Percentiles rank a stretch among this genome's conserved stretches.
phyloP scores from a whole-genome alignment of 2,113 vertebrate genomes.

The Pseudorhombus dupliciocellatus region DNA sequence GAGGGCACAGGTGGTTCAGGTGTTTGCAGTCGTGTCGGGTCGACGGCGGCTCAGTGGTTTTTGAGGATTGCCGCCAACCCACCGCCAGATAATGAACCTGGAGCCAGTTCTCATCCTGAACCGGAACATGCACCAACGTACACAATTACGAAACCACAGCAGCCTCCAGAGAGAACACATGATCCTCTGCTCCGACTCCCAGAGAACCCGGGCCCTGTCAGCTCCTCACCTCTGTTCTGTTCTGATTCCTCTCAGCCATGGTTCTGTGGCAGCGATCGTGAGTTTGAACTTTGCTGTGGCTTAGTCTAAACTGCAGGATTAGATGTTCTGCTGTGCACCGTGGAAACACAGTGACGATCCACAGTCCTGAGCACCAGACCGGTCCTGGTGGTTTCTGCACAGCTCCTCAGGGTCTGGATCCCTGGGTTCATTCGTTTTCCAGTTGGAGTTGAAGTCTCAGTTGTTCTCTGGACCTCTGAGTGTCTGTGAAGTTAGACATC shows the following conservation, averaged over 20 bases:
- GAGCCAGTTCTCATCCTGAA: background rate
- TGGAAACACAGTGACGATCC: conserved; percentile 40
- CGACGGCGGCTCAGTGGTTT: no score
- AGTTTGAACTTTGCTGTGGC: no score
- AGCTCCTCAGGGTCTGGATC: background rate
- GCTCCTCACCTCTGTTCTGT: no score
- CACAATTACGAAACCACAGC: background rate
- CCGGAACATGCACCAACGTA: background rate
- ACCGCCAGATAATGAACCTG: no score
- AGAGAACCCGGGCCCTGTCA: no score
- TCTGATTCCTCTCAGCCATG: no score
- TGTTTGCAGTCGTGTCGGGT: no score
- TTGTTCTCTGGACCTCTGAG: background rate
- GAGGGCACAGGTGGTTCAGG: no score
- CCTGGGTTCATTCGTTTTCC: background rate
- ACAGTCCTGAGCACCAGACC: background rate
- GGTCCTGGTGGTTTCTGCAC: background rate
- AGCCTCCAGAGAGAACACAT: background rate
- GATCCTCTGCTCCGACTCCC: background rate
- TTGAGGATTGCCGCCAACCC: no score
- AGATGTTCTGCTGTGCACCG: conserved; percentile 25
- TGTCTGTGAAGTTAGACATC: background rate
- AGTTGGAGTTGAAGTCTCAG: background rate
- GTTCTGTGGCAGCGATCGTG: no score
- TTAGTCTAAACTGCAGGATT: conserved; percentile 30